phyloP scores from a whole-genome alignment of 64 coral and sea anemone species.

The Stylophora pistillata region DNA sequence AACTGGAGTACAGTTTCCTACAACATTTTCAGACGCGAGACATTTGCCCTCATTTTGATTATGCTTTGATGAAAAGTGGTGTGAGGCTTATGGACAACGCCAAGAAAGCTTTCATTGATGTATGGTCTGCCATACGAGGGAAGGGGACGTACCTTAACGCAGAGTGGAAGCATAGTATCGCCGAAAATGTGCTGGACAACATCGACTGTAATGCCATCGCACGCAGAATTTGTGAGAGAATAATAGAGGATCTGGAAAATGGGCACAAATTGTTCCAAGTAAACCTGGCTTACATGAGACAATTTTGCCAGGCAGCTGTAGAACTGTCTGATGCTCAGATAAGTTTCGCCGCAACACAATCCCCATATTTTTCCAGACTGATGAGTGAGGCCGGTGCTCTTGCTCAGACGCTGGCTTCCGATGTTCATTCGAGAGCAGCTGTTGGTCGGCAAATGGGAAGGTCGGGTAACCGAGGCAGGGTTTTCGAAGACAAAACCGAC shows the following conservation, averaged over 20 bases:
- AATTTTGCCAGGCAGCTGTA: neutral
- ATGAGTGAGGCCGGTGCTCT: slow-evolving; percentile 41
- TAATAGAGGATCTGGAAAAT: slow-evolving; percentile 11
- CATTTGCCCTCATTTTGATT: slow-evolving; percentile 26
- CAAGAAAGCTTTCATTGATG: slow-evolving; percentile 2
- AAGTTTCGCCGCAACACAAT: neutral
- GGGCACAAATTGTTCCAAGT: slow-evolving; percentile 29
- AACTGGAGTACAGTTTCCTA: slow-evolving; percentile 30
- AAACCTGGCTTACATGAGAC: slow-evolving; percentile 29
- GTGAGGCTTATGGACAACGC: slow-evolving; percentile 23
- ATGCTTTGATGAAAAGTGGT: slow-evolving; percentile 41
- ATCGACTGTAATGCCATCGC: slow-evolving; percentile 30
- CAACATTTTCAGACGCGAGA: slow-evolving; percentile 9
- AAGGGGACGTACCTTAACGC: slow-evolving; percentile 39
- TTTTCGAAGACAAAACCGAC: neutral
- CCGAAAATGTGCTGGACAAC: slow-evolving; percentile 42
- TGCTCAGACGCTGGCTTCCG: neutral
- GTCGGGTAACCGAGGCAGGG: slow-evolving; percentile 24
- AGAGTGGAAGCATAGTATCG: slow-evolving; percentile 43
- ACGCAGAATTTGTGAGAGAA: slow-evolving; percentile 7
- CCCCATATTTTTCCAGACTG: slow-evolving; percentile 39
- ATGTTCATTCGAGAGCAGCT: neutral
- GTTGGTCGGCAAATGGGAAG: neutral
- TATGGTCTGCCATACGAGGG: slow-evolving; percentile 37
- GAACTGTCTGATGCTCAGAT: slow-evolving; percentile 13